Evolutionary conservation across 2,888 invertebrate genomes (phyloP).

Genomic region (Dynastes grantii): DNA sequence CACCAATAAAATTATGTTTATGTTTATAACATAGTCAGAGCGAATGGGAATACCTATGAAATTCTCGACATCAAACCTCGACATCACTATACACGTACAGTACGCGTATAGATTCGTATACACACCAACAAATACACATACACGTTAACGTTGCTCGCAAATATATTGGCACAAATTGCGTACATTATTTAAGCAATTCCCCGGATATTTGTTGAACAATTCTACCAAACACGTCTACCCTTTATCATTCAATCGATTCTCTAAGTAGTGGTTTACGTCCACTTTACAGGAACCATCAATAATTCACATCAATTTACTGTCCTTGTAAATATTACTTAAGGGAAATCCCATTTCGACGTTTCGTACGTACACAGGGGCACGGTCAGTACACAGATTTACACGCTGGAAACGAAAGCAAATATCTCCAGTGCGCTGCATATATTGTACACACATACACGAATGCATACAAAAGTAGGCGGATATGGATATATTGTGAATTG

Average conservation of each 20-base stretch:
- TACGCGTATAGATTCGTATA: no score
- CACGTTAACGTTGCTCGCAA: not conserved
- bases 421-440: not conserved
- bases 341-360: conserved; percentile 36
- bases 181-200: conserved; percentile 44
- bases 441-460: not conserved
- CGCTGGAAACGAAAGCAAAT: not conserved
- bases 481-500: conserved; percentile 10
- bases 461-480: not conserved
- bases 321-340: conserved; percentile 44
- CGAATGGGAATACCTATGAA: no score
- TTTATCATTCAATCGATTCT: conserved; percentile 46
- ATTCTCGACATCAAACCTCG: no score
- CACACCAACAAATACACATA: not conserved
- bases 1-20: no score
- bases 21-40: no score
- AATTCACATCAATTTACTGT: conserved; percentile 44
- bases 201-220: conserved; percentile 41
- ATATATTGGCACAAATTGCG: conserved; percentile 40
- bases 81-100: no score
- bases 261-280: conserved; percentile 43
- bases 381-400: conserved; percentile 20
- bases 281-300: conserved; percentile 40
- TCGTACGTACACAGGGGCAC: conserved; percentile 14
- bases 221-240: conserved; percentile 36